Evolutionary conservation across 2,797 vertebrate genomes (phyloP).

Genomic region (Paguma larvata): DNA sequence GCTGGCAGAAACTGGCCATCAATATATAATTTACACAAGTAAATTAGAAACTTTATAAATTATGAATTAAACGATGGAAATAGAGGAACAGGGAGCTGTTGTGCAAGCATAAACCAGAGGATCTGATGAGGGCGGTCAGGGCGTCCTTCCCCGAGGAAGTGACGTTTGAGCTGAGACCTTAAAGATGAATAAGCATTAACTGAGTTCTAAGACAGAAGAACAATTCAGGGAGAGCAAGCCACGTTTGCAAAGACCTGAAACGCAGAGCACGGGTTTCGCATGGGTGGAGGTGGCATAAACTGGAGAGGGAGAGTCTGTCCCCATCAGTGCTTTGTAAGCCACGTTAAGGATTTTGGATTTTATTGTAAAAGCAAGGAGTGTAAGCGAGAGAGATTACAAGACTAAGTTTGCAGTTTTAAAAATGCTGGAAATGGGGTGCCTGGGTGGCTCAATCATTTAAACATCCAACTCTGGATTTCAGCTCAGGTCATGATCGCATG

Average conservation of each 20-base stretch:
- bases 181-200: background rate
- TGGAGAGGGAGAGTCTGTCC: background rate
- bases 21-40: background rate
- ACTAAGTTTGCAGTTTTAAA: background rate
- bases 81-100: background rate
- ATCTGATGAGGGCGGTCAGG: background rate
- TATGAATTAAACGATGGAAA: conserved; percentile 39
- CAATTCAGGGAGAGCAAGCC: background rate
- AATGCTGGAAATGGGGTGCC: background rate
- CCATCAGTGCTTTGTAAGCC: background rate
- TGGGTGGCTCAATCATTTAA: background rate
- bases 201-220: background rate
- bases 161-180: background rate
- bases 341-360: conserved; percentile 5
- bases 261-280: background rate
- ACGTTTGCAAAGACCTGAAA: background rate
- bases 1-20: background rate
- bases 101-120: background rate
- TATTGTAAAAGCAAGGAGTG: background rate
- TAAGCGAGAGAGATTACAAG: background rate
- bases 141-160: background rate
- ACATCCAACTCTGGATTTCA: background rate
- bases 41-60: background rate
- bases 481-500: background rate
- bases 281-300: background rate